Conservation (phyloP, 37 sponge, comb jelly and placozoan genomes). For the Haliclona indistincta region DNA sequence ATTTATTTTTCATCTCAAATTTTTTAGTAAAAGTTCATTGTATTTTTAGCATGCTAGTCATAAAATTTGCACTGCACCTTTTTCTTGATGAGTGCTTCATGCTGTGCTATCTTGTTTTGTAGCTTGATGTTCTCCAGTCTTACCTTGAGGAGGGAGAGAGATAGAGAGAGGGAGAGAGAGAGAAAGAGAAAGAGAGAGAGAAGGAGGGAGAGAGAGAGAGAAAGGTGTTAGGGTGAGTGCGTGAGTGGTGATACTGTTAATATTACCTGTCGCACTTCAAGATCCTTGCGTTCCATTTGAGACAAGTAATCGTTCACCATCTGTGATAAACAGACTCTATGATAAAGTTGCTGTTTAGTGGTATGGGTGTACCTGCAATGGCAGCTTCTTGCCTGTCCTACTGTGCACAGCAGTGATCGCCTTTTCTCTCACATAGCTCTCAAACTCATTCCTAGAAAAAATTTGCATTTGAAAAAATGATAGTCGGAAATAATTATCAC, state of each 20-base stretch:
- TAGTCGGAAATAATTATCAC: background rate
- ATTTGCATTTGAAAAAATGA: background rate
- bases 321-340: background rate
- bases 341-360: background rate
- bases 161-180: background rate
- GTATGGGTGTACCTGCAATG: slow-evolving; percentile 26
- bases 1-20: background rate
- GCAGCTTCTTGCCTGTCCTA: slow-evolving; percentile 72
- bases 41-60: slow-evolving; percentile 13
- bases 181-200: background rate
- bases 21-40: background rate
- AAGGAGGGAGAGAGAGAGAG: background rate
- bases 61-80: too few relatives aligned
- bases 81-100: slow-evolving; percentile 79
- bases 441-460: slow-evolving; percentile 46
- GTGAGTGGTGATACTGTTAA: background rate
- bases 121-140: slow-evolving; percentile 93
- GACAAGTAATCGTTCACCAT: background rate
- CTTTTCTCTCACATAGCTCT: slow-evolving; percentile 29
- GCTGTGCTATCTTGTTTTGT: slow-evolving; percentile 75
- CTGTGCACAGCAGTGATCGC: slow-evolving; percentile 54
- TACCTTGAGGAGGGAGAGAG: slow-evolving; percentile 24
- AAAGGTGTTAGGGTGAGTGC: too few relatives aligned
- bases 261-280: background rate
- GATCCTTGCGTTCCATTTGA: background rate